Evolutionary conservation across 2,113 vertebrate species (phyloP).

Genomic region (Xyrauchen texanus): DNA sequence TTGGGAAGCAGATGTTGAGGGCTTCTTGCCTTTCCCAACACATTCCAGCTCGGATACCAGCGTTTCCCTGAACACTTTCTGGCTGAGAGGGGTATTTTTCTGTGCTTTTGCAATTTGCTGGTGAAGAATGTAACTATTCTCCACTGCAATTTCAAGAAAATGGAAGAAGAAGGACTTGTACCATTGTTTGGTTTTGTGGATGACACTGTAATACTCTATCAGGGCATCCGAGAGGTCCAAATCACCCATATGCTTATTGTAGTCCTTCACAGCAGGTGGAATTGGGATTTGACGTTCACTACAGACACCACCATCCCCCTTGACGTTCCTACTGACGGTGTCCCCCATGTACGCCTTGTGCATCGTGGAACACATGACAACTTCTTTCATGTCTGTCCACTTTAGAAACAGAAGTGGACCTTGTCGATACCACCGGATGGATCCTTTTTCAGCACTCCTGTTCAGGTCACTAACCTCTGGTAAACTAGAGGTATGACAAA

Average conservation of each 20-base stretch:
- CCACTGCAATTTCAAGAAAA: conserved; percentile 43
- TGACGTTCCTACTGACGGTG: neutral
- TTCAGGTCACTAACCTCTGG: neutral
- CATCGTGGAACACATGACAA: conserved; percentile 37
- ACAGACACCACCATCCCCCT: conserved; percentile 3
- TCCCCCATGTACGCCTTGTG: conserved; percentile 20
- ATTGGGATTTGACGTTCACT: neutral
- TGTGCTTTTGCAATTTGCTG: neutral
- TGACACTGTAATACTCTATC: conserved; percentile 29
- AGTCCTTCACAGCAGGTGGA: conserved; percentile 12
- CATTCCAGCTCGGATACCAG: conserved; percentile 2
- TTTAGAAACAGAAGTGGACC: conserved; percentile 37
- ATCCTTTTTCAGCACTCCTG: conserved; percentile 50
- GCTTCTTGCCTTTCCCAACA: neutral
- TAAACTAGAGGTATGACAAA: neutral
- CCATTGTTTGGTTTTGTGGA: conserved; percentile 39
- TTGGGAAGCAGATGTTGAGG: too few relatives aligned
- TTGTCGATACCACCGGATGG: conserved; percentile 28
- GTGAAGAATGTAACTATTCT: conserved; percentile 34
- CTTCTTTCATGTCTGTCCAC: conserved; percentile 37
- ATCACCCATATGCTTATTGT: conserved; percentile 3
- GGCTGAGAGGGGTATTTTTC: neutral
- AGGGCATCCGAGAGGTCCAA: conserved; percentile 12
- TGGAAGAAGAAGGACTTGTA: conserved; percentile 43
- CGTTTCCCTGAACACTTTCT: conserved; percentile 10